Evolutionary conservation across 2,888 invertebrate species (phyloP), one percentile per base, ranked within the genome.

Genomic region (Dichetophora obliterata): DNA sequence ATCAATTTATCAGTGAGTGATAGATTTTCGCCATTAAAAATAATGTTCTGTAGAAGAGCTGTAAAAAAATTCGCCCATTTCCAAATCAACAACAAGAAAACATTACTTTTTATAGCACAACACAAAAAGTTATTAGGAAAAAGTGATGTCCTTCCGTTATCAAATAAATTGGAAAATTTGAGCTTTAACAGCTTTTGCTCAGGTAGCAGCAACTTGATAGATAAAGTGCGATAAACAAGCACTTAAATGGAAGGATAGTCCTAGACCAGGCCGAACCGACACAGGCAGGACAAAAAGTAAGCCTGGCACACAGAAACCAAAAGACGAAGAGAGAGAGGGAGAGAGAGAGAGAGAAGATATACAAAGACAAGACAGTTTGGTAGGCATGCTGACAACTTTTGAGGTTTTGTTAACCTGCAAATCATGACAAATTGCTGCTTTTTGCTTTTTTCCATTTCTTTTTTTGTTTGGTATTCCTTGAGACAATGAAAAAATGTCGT

Each of bases 21-120:
- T 66, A 43, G n/a, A 66, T 66, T 24, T 43, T 37, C 37, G 43
- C n/a, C 22, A 16, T n/a, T 66, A 34, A 66, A 34, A 66, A 22
- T 66, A 66, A 66, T 66, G 66, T 66, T 27, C 66, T 43, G 5
- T 37, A 43, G 22, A 11, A 11, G 31, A 37, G 27, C 43, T 24
- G 14, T 14, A 59, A 59, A 59, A 24, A 43, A 43, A 43, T 43
- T 11, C 43, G 2, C 2, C 43, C 11, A 43, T 43, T 11, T n/a
- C 2, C 43, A 43, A 43, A 43, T 8, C 37, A 37, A 37, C 37
- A 43, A 43, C 14, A 43, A 43, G 43, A 43, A 6, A 2, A 43
- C 43, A 43, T 43, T 43, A 43, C 14, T 11, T 43, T 43, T 43
- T 43, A 43, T 43, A 43, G 43, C 11, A 43, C 2, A n/a, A 27